These are phyloP conservation scores for Escarpia spicata DNA, from an alignment of 2,888 invertebrate species.

Conservation along the genomic window DNA sequence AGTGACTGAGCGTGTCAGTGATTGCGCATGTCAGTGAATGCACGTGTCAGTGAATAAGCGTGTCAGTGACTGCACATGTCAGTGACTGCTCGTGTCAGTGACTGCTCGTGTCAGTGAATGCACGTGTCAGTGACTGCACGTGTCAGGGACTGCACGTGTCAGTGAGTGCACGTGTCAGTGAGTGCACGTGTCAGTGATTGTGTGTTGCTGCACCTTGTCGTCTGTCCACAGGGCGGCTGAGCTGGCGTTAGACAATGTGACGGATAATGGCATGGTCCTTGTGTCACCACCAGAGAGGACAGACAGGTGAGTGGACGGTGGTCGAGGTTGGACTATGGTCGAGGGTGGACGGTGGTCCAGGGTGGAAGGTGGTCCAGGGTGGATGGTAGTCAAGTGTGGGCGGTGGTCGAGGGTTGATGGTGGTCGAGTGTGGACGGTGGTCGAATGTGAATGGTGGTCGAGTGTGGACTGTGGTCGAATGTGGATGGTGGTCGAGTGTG, in stretches of 20 bases:
- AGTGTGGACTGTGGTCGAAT: not conserved
- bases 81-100: not conserved
- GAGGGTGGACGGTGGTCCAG: not conserved
- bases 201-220: not conserved
- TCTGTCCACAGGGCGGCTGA: constrained; percentile 19
- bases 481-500: not conserved
- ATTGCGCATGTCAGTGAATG: too few species aligned
- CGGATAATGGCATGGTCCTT: constrained; percentile 56
- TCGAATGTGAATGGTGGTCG: too few species aligned
- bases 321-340: not conserved
- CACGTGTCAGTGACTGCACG: not conserved
- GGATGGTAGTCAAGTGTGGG: too few species aligned
- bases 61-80: too few species aligned
- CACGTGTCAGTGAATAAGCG: too few species aligned
- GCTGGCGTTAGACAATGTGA: constrained; percentile 46
- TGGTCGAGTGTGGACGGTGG: not conserved
- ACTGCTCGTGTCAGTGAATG: not conserved
- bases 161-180: too few species aligned
- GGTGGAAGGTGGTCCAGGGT: not conserved
- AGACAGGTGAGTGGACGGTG: not conserved
- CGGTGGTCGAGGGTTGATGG: not conserved
- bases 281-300: not conserved
- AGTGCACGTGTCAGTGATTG: not conserved
- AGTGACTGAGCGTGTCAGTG: not conserved
- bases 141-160: too few species aligned